A percentile compares a stretch with the other conserved stretches of the same genome.
These are phyloP conservation scores for Valencia hispanica DNA, from an alignment of 2,797 vertebrate species.

Conservation along the genomic window DNA sequence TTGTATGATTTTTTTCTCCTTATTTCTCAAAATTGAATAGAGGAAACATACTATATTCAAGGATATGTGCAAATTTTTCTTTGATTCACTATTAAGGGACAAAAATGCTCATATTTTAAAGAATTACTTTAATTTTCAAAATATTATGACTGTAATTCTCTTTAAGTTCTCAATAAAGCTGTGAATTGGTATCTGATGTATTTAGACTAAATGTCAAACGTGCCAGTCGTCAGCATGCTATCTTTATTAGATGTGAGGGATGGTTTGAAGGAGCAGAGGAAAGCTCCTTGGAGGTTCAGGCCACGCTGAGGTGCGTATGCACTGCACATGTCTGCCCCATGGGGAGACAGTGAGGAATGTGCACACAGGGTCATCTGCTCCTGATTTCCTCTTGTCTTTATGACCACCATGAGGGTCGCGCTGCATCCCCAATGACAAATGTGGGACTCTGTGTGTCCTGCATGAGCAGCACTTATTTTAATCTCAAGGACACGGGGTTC, in stretches of 20 bases:
- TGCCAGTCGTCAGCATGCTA: not conserved
- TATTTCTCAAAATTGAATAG: not conserved
- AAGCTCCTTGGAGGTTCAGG: not conserved
- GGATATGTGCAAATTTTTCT: not conserved
- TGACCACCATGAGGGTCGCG: constrained; percentile 34
- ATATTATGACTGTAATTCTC: not conserved
- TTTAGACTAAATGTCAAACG: not conserved
- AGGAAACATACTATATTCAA: not conserved
- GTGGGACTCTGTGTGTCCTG: constrained; percentile 30
- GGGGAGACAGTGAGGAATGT: constrained; percentile 60
- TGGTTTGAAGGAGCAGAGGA: not conserved
- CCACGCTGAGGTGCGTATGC: constrained; percentile 48
- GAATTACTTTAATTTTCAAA: not conserved
- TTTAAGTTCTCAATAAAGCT: not conserved
- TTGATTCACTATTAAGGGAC: not conserved
- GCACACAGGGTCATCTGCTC: constrained; percentile 50
- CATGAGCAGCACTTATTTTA: constrained; percentile 47
- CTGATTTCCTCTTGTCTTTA: constrained; percentile 33
- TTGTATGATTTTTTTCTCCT: not conserved
- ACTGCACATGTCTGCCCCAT: constrained; percentile 43
- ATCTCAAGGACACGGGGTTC: constrained; percentile 32
- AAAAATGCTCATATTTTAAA: not conserved
- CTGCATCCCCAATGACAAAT: constrained; percentile 23
- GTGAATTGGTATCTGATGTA: not conserved
- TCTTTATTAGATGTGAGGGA: not conserved